phyloP scores from a whole-genome alignment of 1,140 invertebrate genomes.

The Reticulitermes speratus region DNA sequence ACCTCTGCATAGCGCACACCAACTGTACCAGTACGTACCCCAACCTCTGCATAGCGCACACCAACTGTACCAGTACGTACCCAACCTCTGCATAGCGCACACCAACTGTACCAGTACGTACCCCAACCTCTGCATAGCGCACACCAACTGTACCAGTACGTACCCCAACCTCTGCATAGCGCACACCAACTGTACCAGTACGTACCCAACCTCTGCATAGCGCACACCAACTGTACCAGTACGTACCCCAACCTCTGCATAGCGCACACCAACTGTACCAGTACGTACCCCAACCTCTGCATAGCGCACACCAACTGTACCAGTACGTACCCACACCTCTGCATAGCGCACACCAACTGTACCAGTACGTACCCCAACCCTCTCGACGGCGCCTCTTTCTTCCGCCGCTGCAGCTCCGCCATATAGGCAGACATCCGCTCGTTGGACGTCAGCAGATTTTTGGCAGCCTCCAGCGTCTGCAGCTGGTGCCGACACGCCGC shows the following conservation, averaged over 20 bases:
- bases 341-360: no score
- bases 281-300: conserved; percentile 25
- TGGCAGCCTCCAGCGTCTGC: conserved; percentile 68
- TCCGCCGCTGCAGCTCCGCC: conserved; percentile 62
- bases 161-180: conserved; percentile 26
- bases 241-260: conserved; percentile 28
- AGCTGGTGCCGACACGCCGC: conserved; percentile 64
- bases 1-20: no score
- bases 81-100: no score
- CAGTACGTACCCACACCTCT: conserved; percentile 27
- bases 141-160: background rate
- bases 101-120: background rate
- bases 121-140: no score
- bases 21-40: conserved; percentile 3
- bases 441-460: conserved; percentile 66
- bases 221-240: no score
- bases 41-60: no score
- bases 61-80: background rate
- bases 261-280: no score
- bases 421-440: conserved; percentile 68
- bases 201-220: no score
- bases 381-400: conserved; percentile 45
- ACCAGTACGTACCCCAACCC: conserved; percentile 4
- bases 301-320: no score
- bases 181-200: background rate